phyloP scores from a whole-genome alignment of 1,140 invertebrate species.

The Pteromalus puparum region DNA sequence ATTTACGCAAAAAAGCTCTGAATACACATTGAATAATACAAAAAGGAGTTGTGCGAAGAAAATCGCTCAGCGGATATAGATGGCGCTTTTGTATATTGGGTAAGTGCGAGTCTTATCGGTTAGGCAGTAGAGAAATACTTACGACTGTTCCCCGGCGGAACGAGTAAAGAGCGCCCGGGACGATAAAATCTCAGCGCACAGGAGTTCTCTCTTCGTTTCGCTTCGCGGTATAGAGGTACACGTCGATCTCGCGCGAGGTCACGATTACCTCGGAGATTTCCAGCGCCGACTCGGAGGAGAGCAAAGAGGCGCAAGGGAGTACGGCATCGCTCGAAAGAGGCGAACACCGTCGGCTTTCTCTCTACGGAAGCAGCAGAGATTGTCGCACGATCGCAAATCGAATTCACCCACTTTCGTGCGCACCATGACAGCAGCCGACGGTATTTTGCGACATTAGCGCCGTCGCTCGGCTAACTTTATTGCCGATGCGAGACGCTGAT shows the following conservation, averaged over 20 bases:
- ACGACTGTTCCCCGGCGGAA: not conserved
- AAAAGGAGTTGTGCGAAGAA: not conserved
- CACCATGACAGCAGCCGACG: not conserved
- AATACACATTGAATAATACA: too few species aligned
- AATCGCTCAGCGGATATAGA: not conserved
- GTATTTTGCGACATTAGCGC: slow-evolving; percentile 71
- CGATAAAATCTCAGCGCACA: slow-evolving; percentile 11
- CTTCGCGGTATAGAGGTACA: not conserved
- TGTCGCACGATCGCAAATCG: slow-evolving; percentile 61
- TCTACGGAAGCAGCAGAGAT: not conserved
- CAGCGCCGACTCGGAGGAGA: not conserved
- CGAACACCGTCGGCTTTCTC: not conserved
- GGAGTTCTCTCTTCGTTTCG: not conserved
- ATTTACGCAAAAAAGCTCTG: too few species aligned
- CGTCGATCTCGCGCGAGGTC: slow-evolving; percentile 24
- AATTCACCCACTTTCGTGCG: slow-evolving; percentile 65
- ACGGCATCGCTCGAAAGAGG: not conserved
- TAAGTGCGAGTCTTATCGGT: not conserved
- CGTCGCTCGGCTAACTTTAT: slow-evolving; percentile 70
- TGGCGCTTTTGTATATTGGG: not conserved
- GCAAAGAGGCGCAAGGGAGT: slow-evolving; percentile 8
- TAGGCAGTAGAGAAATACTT: not conserved
- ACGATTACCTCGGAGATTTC: slow-evolving; percentile 30
- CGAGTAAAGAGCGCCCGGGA: slow-evolving; percentile 8
- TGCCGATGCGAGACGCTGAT: slow-evolving; percentile 46